Percentiles rank a stretch among this genome's conserved stretches.
Conservation (phyloP, 2,888 invertebrate species). For the Eristalis tenax region DNA sequence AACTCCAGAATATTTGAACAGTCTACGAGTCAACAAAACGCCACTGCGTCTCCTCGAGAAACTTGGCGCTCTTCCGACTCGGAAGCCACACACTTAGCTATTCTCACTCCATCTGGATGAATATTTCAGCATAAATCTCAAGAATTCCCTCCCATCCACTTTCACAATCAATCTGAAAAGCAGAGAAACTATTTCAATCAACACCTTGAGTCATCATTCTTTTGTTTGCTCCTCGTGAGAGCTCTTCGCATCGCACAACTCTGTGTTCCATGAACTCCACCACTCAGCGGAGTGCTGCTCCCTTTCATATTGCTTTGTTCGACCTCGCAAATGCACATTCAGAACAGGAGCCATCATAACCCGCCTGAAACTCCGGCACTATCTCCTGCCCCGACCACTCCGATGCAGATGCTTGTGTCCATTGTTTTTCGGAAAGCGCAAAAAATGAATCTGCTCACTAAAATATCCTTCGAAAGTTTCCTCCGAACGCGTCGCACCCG, state of each 20-base stretch:
- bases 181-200: constrained; percentile 48
- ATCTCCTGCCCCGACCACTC: not conserved
- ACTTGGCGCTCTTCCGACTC: not conserved
- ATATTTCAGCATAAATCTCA: not conserved
- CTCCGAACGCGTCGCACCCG: not conserved
- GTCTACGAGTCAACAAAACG: not conserved
- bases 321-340: not conserved
- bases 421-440: not conserved
- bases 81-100: not conserved
- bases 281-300: not conserved
- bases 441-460: not conserved
- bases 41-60: not conserved
- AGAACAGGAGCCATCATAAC: not conserved
- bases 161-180: constrained; percentile 18
- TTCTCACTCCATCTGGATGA: too few relatives aligned
- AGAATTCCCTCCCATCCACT: not conserved
- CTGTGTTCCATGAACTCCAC: not conserved
- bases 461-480: not conserved
- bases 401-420: not conserved
- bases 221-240: not conserved
- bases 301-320: not conserved
- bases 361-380: not conserved
- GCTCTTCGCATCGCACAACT: too few relatives aligned
- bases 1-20: not conserved
- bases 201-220: constrained; percentile 50